Percentiles rank a stretch among this genome's conserved stretches.
Conservation (phyloP, 2,797 vertebrate species). For the Pseudopleuronectes americanus region DNA sequence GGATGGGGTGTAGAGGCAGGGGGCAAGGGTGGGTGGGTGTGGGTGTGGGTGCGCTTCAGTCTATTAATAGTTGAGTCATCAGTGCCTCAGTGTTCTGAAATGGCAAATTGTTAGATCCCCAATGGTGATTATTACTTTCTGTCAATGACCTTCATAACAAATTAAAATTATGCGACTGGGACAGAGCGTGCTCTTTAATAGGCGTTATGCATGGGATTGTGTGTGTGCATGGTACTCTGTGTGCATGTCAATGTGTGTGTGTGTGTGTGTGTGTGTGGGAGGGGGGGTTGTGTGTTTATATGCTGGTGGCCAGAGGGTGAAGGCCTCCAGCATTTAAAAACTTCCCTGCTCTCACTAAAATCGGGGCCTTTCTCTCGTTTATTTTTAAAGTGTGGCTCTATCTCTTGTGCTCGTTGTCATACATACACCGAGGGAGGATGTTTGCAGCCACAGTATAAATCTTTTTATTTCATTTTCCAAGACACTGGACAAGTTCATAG, state of each 20-base stretch:
- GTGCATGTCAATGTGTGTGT: constrained; percentile 42
- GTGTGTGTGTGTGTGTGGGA: constrained; percentile 15
- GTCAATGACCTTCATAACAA: constrained; percentile 88
- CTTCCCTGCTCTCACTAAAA: constrained; percentile 59
- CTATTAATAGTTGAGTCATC: constrained; percentile 83
- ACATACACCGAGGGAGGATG: constrained; percentile 43
- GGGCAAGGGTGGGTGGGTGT: constrained; percentile 32
- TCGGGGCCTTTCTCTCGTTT: constrained; percentile 64
- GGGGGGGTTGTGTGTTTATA: constrained; percentile 2
- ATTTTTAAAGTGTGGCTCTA: constrained; percentile 37
- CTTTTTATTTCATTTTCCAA: constrained; percentile 85
- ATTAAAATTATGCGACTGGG: constrained; percentile 89
- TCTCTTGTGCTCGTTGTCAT: constrained; percentile 12
- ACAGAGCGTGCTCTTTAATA: constrained; percentile 85
- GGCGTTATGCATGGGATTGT: constrained; percentile 78
- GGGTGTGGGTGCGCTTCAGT: constrained; percentile 48
- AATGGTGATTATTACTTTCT: constrained; percentile 86
- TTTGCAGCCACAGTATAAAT: constrained; percentile 83
- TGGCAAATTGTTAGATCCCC: constrained; percentile 87
- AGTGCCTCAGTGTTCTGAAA: constrained; percentile 85
- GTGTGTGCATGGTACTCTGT: constrained; percentile 35
- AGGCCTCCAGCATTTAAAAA: constrained; percentile 74
- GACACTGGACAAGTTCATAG: constrained; percentile 84
- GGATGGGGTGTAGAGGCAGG: constrained; percentile 58
- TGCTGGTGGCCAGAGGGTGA: constrained; percentile 68